A percentile compares a stretch with the other conserved stretches of the same genome.
phyloP scores from a whole-genome alignment of 1,140 invertebrate genomes.

The Drosophila santomea region DNA sequence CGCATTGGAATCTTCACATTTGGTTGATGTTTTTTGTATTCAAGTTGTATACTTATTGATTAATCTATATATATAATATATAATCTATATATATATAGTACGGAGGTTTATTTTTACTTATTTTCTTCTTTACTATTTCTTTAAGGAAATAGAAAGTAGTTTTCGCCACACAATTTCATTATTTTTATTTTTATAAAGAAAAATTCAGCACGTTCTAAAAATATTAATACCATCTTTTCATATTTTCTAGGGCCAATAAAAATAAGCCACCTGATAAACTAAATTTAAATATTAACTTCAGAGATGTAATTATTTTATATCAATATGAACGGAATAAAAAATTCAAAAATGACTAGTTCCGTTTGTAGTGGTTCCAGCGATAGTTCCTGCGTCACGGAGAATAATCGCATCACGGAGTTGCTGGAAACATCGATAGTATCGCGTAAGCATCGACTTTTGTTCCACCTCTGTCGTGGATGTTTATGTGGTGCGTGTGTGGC shows the following conservation, averaged over 20 bases:
- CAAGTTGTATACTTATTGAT: not conserved
- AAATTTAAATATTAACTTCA: too few relatives aligned
- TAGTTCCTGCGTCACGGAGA: not conserved
- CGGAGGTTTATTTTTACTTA: too few relatives aligned
- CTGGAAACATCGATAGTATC: constrained; percentile 7
- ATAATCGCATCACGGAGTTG: not conserved
- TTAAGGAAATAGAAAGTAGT: too few relatives aligned
- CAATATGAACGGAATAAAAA: not conserved
- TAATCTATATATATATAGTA: not conserved
- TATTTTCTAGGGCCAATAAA: not conserved
- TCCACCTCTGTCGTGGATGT: constrained; percentile 14
- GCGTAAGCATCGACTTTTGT: not conserved
- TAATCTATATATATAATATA: not conserved
- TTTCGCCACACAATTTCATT: too few relatives aligned
- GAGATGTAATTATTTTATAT: too few relatives aligned
- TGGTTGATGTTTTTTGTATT: not conserved
- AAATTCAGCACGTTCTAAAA: too few relatives aligned
- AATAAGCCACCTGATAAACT: not conserved
- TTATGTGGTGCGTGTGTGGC: constrained; percentile 67
- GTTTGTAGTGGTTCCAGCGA: not conserved
- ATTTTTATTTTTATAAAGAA: too few relatives aligned
- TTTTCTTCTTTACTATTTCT: too few relatives aligned
- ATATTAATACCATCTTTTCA: too few relatives aligned
- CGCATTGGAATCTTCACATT: not conserved
- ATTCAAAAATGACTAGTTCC: not conserved